phyloP scores from a whole-genome alignment of 2,797 vertebrate species.

The Gephyroberyx darwinii region DNA sequence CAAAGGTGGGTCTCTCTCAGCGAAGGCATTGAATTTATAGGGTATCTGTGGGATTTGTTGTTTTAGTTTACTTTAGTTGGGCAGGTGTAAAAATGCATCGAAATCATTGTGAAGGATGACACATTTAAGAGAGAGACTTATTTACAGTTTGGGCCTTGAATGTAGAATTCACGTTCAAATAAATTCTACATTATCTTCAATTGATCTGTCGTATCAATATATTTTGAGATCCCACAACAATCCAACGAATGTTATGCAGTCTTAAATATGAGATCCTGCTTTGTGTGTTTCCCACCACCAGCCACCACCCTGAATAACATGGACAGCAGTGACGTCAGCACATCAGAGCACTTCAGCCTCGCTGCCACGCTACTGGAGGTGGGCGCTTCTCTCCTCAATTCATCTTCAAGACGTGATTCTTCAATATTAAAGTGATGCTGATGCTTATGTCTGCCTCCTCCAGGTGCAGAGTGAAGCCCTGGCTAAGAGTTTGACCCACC shows the following conservation, averaged over 20 bases:
- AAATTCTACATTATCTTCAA: no score
- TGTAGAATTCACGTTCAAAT: no score
- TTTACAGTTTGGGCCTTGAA: no score
- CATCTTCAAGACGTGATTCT: neutral
- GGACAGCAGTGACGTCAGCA: conserved; percentile 87
- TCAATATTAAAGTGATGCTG: neutral
- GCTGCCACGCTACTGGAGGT: conserved; percentile 88
- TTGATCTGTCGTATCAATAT: no score
- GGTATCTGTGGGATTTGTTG: neutral
- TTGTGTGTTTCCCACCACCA: conserved; percentile 54
- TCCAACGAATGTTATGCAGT: no score
- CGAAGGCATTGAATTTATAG: accelerated
- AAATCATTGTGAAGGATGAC: no score
- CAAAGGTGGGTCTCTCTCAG: conserved; percentile 78
- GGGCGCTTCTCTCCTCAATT: neutral
- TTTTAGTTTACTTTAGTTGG: no score
- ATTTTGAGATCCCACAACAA: no score
- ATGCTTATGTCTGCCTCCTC: neutral
- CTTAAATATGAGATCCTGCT: neutral
- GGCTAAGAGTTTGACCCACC: conserved; percentile 84
- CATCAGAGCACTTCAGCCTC: conserved; percentile 81
- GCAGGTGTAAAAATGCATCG: no score
- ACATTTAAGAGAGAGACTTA: no score
- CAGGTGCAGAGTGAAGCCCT: conserved; percentile 85
- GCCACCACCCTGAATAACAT: conserved; percentile 85